Evolutionary conservation across 2,113 vertebrate species (phyloP), one percentile per base, ranked within the genome.

Genomic region (Scomber colias): DNA sequence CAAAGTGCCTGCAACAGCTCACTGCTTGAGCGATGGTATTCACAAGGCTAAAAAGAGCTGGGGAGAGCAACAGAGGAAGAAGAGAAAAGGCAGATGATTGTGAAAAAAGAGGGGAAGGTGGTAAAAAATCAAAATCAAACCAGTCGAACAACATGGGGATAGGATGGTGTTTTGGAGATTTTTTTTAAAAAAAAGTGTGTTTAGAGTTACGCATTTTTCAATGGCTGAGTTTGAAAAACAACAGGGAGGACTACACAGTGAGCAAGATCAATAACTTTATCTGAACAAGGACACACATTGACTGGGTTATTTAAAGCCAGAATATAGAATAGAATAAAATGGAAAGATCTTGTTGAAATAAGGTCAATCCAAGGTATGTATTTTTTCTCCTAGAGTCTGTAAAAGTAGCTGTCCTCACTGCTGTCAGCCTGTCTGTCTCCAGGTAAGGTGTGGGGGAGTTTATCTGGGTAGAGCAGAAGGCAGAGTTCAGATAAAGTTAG

Each of bases 1-100:
- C 95, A 95, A 94, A 94, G 92, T 92, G 93, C 92, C 90, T 95
- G 91, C 87, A 95, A 95, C 94, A 95, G 93, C 92, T 95, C 93
- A 90, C 81, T 92, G 94, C 89, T 93, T 95, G 93, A 95, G 87
- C 88, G 84, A 95, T 95, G 93, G 94, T 90, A 94, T 94, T 93
- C 90, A 93, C 91, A 82, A 88, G 77, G 91, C 88, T 88, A 87
- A 85, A 81, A 82, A 91, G 87, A 86, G 78, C 80, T 27, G 60
- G 27, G 57, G 78, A 90, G 85, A 92, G 83, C 87, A 88, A 85
- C 83, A 83, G 83, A 80, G 72, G 79, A 78, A 21, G 48, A 79
- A 79, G 48, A 89, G 59, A 72, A 78, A 72, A 82, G 75, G 67
- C 66, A 75, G 68, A 67, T 63, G 60, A 59, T 46, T 67, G 69